Evolutionary conservation across 1,140 invertebrate species (phyloP).

Genomic region (Geopemphigus sp.): DNA sequence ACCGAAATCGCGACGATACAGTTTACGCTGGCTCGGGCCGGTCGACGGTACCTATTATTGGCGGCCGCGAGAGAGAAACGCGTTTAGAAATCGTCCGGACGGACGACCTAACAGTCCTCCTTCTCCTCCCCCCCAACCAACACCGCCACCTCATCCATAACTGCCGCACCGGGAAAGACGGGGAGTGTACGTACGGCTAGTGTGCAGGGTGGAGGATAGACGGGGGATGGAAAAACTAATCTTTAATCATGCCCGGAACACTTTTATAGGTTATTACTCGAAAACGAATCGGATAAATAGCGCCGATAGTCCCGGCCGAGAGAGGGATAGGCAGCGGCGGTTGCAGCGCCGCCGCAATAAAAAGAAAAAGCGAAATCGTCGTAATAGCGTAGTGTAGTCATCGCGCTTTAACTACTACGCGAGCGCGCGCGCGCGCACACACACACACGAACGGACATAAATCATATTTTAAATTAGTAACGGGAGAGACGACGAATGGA

Average conservation of each 20-base stretch:
- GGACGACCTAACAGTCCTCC: no score
- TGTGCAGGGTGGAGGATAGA: neutral
- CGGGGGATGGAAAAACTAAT: constrained; percentile 20
- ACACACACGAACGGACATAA: constrained; percentile 2
- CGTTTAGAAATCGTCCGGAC: no score
- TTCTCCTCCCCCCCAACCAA: no score
- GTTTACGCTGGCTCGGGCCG: no score
- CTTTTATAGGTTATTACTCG: constrained; percentile 46
- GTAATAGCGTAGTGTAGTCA: neutral
- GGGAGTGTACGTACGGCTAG: neutral
- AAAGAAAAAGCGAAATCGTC: constrained; percentile 49
- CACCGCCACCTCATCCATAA: no score
- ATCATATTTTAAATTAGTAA: constrained; percentile 49
- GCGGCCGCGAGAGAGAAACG: no score
- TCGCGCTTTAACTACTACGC: constrained; percentile 41
- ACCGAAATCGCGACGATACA: no score
- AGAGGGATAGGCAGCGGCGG: constrained; percentile 10
- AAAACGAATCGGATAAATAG: constrained; percentile 43
- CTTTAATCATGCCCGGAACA: constrained; percentile 45
- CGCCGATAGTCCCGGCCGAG: constrained; percentile 7
- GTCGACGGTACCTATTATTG: no score
- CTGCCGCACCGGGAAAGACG: no score
- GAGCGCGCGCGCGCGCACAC: no score
- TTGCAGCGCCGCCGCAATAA: constrained; percentile 19
- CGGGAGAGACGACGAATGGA: constrained; percentile 38